A percentile compares a stretch with the other conserved stretches of the same genome.
Evolutionary conservation across 1,140 invertebrate genomes (phyloP).

Genomic region (Adoxophyes honmai): DNA sequence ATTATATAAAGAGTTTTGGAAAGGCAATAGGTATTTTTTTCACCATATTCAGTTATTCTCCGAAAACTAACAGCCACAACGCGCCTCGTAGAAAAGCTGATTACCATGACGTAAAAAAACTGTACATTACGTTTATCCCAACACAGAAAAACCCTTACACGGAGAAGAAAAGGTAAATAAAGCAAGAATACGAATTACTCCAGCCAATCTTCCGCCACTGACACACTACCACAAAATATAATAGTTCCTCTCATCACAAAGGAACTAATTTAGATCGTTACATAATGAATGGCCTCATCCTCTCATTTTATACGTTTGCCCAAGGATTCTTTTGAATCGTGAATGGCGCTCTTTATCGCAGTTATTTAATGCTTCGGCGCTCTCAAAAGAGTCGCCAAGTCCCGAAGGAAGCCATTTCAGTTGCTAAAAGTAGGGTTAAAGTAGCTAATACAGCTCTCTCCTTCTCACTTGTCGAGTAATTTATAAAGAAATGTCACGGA

Average conservation of each 20-base stretch:
- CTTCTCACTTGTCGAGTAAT: conserved; percentile 38
- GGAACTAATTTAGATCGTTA: conserved; percentile 10
- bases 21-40: too few species aligned
- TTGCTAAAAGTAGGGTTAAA: conserved; percentile 53
- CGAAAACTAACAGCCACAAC: too few species aligned
- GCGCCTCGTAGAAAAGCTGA: too few species aligned
- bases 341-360: conserved; percentile 44
- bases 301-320: conserved; percentile 11
- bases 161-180: too few species aligned
- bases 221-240: neutral
- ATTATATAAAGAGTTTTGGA: too few species aligned
- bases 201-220: too few species aligned
- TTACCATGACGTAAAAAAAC: too few species aligned
- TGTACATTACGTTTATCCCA: too few species aligned
- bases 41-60: too few species aligned
- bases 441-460: conserved; percentile 37
- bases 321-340: conserved; percentile 28
- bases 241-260: neutral
- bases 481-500: conserved; percentile 13
- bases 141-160: too few species aligned
- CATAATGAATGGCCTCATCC: conserved; percentile 12
- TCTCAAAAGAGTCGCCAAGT: conserved; percentile 56
- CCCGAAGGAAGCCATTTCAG: conserved; percentile 52
- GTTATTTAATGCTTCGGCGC: conserved; percentile 68
- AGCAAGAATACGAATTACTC: too few species aligned